Evolutionary conservation across 2,888 invertebrate species (phyloP).

Genomic region (Eudasyphora cyanicolor): DNA sequence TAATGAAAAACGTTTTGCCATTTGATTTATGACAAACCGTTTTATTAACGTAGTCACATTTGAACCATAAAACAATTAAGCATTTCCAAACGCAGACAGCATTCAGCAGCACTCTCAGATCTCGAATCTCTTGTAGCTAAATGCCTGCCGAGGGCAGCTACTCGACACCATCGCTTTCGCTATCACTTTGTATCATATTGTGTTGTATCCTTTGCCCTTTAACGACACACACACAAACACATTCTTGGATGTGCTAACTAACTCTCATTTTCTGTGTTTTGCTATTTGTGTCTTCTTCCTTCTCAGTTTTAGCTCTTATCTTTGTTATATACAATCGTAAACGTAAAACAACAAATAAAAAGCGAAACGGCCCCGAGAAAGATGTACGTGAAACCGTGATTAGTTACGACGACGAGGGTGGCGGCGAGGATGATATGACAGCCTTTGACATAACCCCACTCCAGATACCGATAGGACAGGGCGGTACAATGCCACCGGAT

Average conservation of each 20-base stretch:
- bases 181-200: neutral
- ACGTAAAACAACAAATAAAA: constrained; percentile 89
- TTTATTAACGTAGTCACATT: constrained; percentile 41
- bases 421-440: constrained; percentile 99
- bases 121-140: no score
- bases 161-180: no score
- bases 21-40: constrained; percentile 46
- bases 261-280: constrained; percentile 13
- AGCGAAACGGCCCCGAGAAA: constrained; percentile 97
- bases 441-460: constrained; percentile 99
- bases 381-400: constrained; percentile 99
- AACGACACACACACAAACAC: neutral
- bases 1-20: constrained; percentile 30
- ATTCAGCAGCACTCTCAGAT: neutral
- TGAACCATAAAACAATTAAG: constrained; percentile 56
- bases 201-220: neutral
- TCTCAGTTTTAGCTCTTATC: constrained; percentile 92
- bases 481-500: constrained; percentile 91
- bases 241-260: constrained; percentile 7
- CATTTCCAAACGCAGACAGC: neutral
- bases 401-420: constrained; percentile 99
- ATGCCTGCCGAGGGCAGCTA: no score
- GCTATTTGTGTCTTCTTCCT: neutral
- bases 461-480: constrained; percentile 93
- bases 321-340: constrained; percentile 97